These are phyloP conservation scores for Aselliscus stoliczkanus DNA, from an alignment of 2,797 vertebrate genomes.

Conservation along the genomic window DNA sequence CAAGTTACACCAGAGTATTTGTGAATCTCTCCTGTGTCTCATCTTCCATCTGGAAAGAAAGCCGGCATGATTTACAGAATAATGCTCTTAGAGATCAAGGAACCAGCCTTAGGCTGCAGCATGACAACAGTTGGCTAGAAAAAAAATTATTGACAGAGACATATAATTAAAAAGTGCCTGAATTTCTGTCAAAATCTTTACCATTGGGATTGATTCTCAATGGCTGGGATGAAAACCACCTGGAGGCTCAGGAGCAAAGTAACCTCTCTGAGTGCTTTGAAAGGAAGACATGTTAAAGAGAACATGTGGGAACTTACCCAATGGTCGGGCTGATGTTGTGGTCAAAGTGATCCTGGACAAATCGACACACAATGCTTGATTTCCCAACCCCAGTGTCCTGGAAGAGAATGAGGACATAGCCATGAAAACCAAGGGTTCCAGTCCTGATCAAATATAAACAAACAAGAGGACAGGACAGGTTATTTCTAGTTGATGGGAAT, in stretches of 20 bases:
- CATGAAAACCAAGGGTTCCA: background rate
- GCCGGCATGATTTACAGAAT: background rate
- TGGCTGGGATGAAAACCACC: background rate
- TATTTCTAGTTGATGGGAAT: background rate
- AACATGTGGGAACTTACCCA: slow-evolving; percentile 87
- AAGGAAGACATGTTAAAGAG: background rate
- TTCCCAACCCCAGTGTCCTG: slow-evolving; percentile 98
- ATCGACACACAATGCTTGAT: slow-evolving; percentile 97
- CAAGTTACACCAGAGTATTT: background rate
- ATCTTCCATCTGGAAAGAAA: background rate
- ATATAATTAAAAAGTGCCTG: background rate
- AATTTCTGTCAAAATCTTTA: background rate
- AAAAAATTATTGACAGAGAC: background rate
- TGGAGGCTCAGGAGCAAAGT: background rate
- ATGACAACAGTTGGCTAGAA: background rate
- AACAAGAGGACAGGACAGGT: background rate
- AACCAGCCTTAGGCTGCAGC: background rate
- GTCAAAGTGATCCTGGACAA: slow-evolving; percentile 98
- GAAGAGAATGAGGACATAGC: slow-evolving; percentile 61
- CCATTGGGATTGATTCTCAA: background rate
- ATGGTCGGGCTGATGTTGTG: slow-evolving; percentile 98
- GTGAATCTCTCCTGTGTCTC: background rate
- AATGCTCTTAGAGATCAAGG: background rate
- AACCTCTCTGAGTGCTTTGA: background rate
- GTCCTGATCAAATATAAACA: background rate